These are phyloP conservation scores for Drosophila silvestris DNA, from an alignment of 2,888 invertebrate species.

Conservation along the genomic window DNA sequence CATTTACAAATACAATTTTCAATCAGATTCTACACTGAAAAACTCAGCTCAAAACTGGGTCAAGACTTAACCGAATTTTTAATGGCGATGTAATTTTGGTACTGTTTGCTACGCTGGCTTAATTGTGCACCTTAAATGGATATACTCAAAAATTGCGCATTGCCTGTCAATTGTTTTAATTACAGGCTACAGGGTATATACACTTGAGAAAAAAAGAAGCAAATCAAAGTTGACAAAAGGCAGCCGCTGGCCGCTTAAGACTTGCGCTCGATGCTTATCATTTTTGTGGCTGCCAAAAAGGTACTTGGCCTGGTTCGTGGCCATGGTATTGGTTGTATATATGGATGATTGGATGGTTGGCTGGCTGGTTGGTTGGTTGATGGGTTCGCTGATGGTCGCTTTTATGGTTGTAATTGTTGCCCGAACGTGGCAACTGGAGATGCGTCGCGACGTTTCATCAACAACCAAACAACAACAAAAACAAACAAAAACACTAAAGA, in stretches of 20 bases:
- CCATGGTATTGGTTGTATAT: background rate
- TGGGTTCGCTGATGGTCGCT: slow-evolving; percentile 54
- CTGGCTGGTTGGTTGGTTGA: slow-evolving; percentile 30
- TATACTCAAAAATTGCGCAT: background rate
- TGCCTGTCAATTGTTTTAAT: background rate
- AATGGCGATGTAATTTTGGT: background rate
- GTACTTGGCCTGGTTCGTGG: slow-evolving; percentile 25
- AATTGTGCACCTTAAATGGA: background rate
- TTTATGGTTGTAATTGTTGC: slow-evolving; percentile 63
- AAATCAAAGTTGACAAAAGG: slow-evolving; percentile 28
- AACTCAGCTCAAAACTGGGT: background rate
- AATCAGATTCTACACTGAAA: background rate
- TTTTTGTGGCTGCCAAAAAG: slow-evolving; percentile 22
- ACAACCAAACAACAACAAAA: slow-evolving; percentile 28
- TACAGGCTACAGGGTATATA: slow-evolving; percentile 8
- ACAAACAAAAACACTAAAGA: slow-evolving; percentile 45
- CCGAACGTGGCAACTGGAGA: slow-evolving; percentile 47
- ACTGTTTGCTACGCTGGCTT: background rate
- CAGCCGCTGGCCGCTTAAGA: slow-evolving; percentile 28
- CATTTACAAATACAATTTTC: background rate
- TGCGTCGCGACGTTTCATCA: slow-evolving; percentile 60
- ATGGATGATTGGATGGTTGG: background rate
- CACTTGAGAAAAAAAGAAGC: slow-evolving; percentile 5
- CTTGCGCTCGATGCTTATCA: slow-evolving; percentile 15
- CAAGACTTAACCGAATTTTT: background rate